Conservation (phyloP, 2,113 vertebrate genomes). For the Heterochromis multidens region DNA sequence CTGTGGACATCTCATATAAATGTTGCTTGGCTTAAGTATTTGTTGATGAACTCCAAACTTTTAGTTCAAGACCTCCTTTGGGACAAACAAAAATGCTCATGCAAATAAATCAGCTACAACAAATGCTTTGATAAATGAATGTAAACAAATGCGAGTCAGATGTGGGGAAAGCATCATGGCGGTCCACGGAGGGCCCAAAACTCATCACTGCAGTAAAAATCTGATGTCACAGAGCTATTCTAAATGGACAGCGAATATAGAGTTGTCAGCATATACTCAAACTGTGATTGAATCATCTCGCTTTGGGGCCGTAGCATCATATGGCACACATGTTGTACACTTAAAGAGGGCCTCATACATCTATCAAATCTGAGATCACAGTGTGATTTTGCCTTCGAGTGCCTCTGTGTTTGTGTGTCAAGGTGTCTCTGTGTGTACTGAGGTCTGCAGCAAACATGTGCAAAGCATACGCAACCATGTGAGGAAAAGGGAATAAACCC, state of each 20-base stretch:
- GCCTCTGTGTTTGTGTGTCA: constrained; percentile 39
- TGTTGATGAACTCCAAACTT: constrained; percentile 49
- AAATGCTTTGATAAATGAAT: constrained; percentile 58
- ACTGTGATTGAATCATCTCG: constrained; percentile 48
- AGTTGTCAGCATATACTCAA: constrained; percentile 30
- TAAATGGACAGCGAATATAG: constrained; percentile 46
- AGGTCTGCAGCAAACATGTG: constrained; percentile 42
- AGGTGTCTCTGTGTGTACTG: constrained; percentile 36
- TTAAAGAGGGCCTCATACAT: constrained; percentile 40
- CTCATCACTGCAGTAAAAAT: constrained; percentile 33
- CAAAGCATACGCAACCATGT: constrained; percentile 33
- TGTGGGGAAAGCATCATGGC: constrained; percentile 31
- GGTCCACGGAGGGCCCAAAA: constrained; percentile 6
- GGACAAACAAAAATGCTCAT: constrained; percentile 48
- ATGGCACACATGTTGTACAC: constrained; percentile 44
- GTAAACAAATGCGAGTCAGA: constrained; percentile 67
- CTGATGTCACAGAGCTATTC: constrained; percentile 3
- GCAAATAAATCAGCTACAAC: constrained; percentile 57
- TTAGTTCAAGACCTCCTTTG: constrained; percentile 37
- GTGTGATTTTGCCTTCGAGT: constrained; percentile 24
- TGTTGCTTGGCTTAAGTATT: constrained; percentile 33
- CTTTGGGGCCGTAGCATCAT: constrained; percentile 43
- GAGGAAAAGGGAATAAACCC: constrained; percentile 3
- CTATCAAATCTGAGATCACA: constrained; percentile 51
- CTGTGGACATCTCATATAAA: constrained; percentile 47